These are phyloP conservation scores for Drosophila villosipedis DNA, from an alignment of 2,888 invertebrate species.

Conservation along the genomic window DNA sequence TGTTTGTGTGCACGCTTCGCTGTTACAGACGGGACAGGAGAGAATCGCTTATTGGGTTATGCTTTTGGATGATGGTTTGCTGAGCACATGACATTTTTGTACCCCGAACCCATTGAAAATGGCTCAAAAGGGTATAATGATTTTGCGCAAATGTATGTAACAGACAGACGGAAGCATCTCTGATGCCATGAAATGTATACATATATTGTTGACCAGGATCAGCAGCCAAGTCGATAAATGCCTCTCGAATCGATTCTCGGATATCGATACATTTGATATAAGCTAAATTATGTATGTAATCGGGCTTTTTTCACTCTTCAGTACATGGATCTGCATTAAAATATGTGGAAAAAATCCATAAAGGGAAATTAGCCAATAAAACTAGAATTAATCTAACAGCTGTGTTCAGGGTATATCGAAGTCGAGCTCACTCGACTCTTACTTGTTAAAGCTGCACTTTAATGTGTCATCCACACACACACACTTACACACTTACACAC, in stretches of 20 bases:
- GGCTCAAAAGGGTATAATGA: not conserved
- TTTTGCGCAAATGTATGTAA: not conserved
- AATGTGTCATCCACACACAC: conserved; percentile 53
- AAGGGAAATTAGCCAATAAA: not conserved
- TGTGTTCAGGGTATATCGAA: not conserved
- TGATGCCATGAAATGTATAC: not conserved
- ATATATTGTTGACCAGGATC: not conserved
- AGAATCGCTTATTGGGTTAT: conserved; percentile 33
- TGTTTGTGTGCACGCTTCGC: conserved; percentile 25
- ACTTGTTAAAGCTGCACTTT: conserved; percentile 46
- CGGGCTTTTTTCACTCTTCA: not conserved
- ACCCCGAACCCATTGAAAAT: not conserved
- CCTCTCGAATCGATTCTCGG: not conserved
- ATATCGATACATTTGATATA: not conserved
- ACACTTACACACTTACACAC: not conserved
- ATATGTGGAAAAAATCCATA: not conserved
- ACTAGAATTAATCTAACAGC: not conserved
- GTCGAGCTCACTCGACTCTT: not conserved
- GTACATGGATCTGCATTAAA: not conserved
- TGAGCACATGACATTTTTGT: conserved; percentile 11
- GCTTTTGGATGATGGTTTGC: conserved; percentile 23
- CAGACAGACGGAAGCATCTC: not conserved
- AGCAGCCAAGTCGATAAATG: not conserved
- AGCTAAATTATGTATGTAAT: not conserved
- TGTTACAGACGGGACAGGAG: conserved; percentile 12